A percentile compares a stretch with the other conserved stretches of the same genome.
phyloP scores from a whole-genome alignment of 2,888 invertebrate species.

The Hermaeophaga mercurialis region DNA sequence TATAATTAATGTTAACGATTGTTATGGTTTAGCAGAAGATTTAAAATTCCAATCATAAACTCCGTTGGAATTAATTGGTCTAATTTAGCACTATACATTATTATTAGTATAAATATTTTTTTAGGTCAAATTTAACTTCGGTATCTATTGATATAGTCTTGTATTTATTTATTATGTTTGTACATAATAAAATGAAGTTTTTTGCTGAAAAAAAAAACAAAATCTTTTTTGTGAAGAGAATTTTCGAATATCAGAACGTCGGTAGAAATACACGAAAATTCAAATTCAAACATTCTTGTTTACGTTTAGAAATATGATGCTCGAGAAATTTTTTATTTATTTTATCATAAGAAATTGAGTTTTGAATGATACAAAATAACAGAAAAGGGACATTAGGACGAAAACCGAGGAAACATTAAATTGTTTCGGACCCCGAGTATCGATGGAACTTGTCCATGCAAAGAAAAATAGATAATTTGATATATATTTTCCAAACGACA shows the following conservation, averaged over 20 bases:
- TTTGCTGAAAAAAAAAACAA: too few relatives aligned
- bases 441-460: slow-evolving; percentile 1
- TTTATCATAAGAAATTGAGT: slow-evolving; percentile 12
- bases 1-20: too few relatives aligned
- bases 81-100: too few relatives aligned
- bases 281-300: slow-evolving; percentile 11
- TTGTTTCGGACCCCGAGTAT: slow-evolving; percentile 5
- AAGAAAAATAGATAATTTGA: slow-evolving; percentile 7
- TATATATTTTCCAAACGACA: neutral
- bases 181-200: too few relatives aligned
- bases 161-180: too few relatives aligned
- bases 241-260: neutral
- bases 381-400: slow-evolving; percentile 4
- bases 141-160: too few relatives aligned
- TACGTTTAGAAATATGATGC: slow-evolving; percentile 3
- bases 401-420: slow-evolving; percentile 12
- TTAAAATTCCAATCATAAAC: too few relatives aligned
- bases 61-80: too few relatives aligned
- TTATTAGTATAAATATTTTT: too few relatives aligned
- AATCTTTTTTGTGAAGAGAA: neutral
- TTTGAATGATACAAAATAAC: slow-evolving; percentile 12
- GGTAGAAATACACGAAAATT: neutral
- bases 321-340: slow-evolving; percentile 5
- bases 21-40: too few relatives aligned
- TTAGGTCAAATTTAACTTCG: too few relatives aligned